A percentile compares a stretch with the other conserved stretches of the same genome.
Conservation (phyloP, 2,888 invertebrate genomes). For the Rhimphoctona megacephalus region DNA sequence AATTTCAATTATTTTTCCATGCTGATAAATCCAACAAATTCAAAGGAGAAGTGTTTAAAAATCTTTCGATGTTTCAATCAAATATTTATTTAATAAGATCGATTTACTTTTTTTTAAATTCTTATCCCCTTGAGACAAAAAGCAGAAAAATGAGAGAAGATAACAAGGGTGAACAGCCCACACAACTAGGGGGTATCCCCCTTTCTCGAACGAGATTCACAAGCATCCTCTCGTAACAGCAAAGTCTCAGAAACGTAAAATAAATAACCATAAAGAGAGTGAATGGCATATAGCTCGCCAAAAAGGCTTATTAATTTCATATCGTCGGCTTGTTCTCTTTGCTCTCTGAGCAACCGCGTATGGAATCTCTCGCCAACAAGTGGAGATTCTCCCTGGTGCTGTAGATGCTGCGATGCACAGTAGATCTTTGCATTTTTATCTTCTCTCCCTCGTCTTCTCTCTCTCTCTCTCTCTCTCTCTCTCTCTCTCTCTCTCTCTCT, state of each 20-base stretch:
- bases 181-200: background rate
- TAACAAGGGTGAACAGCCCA: background rate
- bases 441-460: conserved; percentile 28
- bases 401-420: conserved; percentile 37
- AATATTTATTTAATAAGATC: background rate
- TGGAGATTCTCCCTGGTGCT: conserved; percentile 27
- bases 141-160: background rate
- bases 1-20: background rate
- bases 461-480: conserved; percentile 25
- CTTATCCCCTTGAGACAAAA: background rate
- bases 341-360: conserved; percentile 61
- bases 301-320: conserved; percentile 71
- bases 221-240: background rate
- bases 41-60: background rate
- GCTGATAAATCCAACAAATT: background rate
- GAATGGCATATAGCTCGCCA: conserved; percentile 37
- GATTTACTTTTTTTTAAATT: background rate
- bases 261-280: conserved; percentile 42
- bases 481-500: conserved; percentile 29
- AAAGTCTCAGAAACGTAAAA: conserved; percentile 25
- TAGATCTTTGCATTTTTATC: conserved; percentile 10
- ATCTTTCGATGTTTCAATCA: background rate
- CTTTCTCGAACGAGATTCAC: background rate
- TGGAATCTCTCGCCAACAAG: conserved; percentile 69
- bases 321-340: conserved; percentile 71